Evolutionary conservation across 2,113 vertebrate species (phyloP).

Genomic region (Phoenicopterus ruber): DNA sequence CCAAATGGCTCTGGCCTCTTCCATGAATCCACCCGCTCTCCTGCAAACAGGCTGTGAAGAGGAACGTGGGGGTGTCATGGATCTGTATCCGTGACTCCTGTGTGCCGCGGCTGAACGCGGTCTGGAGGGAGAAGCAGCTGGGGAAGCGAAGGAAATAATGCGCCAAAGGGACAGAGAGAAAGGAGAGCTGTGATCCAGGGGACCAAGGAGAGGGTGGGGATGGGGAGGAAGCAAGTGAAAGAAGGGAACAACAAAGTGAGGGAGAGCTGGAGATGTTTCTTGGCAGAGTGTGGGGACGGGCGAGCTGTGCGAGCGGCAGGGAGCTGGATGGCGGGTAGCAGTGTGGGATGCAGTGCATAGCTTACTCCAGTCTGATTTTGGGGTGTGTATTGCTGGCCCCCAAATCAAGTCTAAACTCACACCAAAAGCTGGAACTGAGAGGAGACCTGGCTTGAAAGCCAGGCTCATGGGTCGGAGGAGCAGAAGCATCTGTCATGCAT

Average conservation of each 20-base stretch:
- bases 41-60: neutral
- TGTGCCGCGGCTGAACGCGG: rapidly evolving
- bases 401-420: neutral
- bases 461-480: neutral
- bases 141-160: neutral
- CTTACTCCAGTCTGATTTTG: neutral
- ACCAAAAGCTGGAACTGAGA: neutral
- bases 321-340: neutral
- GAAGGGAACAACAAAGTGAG: neutral
- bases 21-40: neutral
- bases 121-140: neutral
- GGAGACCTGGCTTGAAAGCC: neutral
- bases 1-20: neutral
- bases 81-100: neutral
- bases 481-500: neutral
- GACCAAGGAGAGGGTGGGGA: neutral
- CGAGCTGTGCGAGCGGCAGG: neutral
- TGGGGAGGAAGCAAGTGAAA: neutral
- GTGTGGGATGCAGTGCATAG: too few relatives aligned
- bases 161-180: neutral
- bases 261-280: neutral
- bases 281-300: neutral
- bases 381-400: rapidly evolving
- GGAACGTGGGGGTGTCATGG: neutral
- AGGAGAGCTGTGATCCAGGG: neutral